Percentiles rank a stretch among this genome's conserved stretches.
These are phyloP conservation scores for Nephrocerus scutellatus DNA, from an alignment of 2,888 invertebrate species.

Conservation along the genomic window DNA sequence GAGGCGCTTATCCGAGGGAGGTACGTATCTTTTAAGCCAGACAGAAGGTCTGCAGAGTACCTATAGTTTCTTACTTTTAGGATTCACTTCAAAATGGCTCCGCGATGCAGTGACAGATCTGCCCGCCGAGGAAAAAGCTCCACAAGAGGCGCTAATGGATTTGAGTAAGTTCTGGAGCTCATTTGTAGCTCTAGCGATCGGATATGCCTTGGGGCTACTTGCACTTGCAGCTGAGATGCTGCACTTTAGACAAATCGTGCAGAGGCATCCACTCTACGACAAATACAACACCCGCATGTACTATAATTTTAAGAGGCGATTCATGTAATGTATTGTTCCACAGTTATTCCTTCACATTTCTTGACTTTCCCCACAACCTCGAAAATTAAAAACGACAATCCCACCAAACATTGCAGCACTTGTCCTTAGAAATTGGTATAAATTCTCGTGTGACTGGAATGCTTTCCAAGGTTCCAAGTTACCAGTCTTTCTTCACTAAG, in stretches of 20 bases:
- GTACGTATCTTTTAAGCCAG: slow-evolving; percentile 34
- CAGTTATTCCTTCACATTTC: too few relatives aligned
- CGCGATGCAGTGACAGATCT: slow-evolving; percentile 61
- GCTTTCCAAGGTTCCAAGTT: too few relatives aligned
- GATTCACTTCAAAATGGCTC: slow-evolving; percentile 60
- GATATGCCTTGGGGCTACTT: slow-evolving; percentile 57
- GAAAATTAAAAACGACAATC: too few relatives aligned
- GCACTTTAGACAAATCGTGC: slow-evolving; percentile 61
- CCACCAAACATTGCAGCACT: too few relatives aligned
- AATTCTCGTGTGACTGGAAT: too few relatives aligned
- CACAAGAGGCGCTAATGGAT: slow-evolving; percentile 69
- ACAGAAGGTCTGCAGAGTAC: background rate
- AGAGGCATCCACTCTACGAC: slow-evolving; percentile 63
- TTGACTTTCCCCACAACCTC: too few relatives aligned
- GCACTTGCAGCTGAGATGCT: slow-evolving; percentile 57
- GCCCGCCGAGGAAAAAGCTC: slow-evolving; percentile 54
- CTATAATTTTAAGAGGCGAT: slow-evolving; percentile 35
- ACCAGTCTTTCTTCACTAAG: too few relatives aligned
- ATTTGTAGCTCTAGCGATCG: slow-evolving; percentile 63
- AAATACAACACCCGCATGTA: slow-evolving; percentile 50
- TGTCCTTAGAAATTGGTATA: too few relatives aligned
- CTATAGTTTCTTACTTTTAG: background rate
- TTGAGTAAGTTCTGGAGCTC: slow-evolving; percentile 72
- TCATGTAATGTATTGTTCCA: too few relatives aligned
- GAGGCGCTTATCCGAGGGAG: slow-evolving; percentile 63